These are phyloP conservation scores for Chrysomallon squamiferum DNA, from an alignment of 1,140 invertebrate genomes.

Conservation along the genomic window DNA sequence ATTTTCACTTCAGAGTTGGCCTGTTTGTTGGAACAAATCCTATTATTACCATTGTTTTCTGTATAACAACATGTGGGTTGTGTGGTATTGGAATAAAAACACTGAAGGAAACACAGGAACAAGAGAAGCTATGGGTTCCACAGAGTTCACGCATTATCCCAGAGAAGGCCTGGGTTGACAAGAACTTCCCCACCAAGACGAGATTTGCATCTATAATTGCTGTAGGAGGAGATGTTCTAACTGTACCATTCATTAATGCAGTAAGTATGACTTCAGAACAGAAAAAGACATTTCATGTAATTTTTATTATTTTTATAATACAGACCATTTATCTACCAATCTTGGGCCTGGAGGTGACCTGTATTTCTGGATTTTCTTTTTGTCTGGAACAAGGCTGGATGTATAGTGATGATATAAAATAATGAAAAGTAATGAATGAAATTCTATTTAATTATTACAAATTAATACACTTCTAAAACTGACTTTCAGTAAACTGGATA, in stretches of 20 bases:
- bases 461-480: too few relatives aligned
- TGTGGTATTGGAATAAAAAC: slow-evolving; percentile 43
- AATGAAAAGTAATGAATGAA: background rate
- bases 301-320: background rate
- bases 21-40: slow-evolving; percentile 37
- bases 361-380: background rate
- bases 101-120: slow-evolving; percentile 29
- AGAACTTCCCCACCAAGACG: slow-evolving; percentile 33
- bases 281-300: background rate
- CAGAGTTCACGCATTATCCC: slow-evolving; percentile 27
- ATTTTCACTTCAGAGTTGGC: slow-evolving; percentile 31
- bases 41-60: slow-evolving; percentile 32
- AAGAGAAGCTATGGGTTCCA: slow-evolving; percentile 44
- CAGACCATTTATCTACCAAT: background rate
- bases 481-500: too few relatives aligned
- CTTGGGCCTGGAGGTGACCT: background rate
- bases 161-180: slow-evolving; percentile 39
- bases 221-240: slow-evolving; percentile 26
- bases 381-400: background rate
- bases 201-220: slow-evolving; percentile 26
- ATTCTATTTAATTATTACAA: background rate
- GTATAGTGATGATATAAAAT: background rate
- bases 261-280: slow-evolving; percentile 19
- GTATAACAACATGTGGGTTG: slow-evolving; percentile 27
- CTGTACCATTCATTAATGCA: slow-evolving; percentile 25